Conservation (phyloP, 1,140 invertebrate genomes). For the Rhyzopertha dominica region DNA sequence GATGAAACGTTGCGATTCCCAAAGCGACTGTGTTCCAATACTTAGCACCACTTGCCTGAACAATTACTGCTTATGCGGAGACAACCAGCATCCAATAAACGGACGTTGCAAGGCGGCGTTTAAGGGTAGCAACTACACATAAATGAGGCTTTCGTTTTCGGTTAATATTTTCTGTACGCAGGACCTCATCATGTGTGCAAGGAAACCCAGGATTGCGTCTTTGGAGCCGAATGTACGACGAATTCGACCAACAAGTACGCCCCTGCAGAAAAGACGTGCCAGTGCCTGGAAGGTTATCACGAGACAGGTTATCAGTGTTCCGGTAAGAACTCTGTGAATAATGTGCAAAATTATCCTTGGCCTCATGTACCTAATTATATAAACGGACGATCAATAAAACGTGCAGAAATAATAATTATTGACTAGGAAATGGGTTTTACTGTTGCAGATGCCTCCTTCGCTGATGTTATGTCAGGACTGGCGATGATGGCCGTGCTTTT, state of each 20-base stretch:
- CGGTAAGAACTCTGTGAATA: too few relatives aligned
- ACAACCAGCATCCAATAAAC: constrained; percentile 37
- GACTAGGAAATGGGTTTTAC: too few relatives aligned
- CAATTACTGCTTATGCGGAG: constrained; percentile 38
- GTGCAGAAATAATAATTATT: too few relatives aligned
- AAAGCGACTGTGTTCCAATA: constrained; percentile 34
- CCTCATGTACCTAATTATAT: too few relatives aligned
- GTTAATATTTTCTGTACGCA: background rate
- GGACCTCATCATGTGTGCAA: constrained; percentile 8
- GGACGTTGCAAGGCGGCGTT: constrained; percentile 29
- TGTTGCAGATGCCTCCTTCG: too few relatives aligned
- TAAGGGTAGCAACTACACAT: constrained; percentile 29
- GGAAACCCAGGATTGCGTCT: constrained; percentile 2
- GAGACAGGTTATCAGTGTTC: constrained; percentile 9
- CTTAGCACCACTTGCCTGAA: constrained; percentile 38
- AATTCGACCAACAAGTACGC: constrained; percentile 4
- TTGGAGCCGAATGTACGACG: constrained; percentile 6
- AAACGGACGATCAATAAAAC: too few relatives aligned
- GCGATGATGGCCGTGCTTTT: too few relatives aligned
- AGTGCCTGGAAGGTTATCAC: constrained; percentile 7
- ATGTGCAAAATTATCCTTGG: too few relatives aligned
- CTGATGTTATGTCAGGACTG: too few relatives aligned
- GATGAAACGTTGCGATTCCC: constrained; percentile 31
- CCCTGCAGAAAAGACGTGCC: constrained; percentile 4
- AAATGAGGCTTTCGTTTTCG: background rate